Base-by-base conservation (phyloP, 2,888 invertebrate genomes). In the Oscheius sp. region DNA sequence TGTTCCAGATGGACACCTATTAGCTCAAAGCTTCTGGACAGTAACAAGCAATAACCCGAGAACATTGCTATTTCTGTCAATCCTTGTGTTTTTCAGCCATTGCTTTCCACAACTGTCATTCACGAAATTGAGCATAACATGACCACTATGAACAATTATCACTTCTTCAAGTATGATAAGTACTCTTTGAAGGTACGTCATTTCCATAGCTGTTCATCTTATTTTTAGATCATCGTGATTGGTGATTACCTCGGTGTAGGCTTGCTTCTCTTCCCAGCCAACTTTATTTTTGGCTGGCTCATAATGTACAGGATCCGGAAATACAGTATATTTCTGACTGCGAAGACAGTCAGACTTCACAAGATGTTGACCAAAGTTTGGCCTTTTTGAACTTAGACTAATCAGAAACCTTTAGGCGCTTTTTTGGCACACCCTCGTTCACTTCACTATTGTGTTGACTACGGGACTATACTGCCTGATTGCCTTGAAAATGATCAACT, bases 201-300 rank as follows among this genome's bases (percentile, higher is more conserved):
- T 42, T 42, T 42, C 42, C 7, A 42, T 7, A 42, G 7, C 42
- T 42, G 42, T 42, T 42, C 42, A 42, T 42, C 42, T 42, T 42
- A 42, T 42, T 42, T 42, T 0, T 42, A 42, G 42, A 42, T 42
- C 42, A 42, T 42, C 42, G 42, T 42, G 7, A 42, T 42, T 42
- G 42, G 42, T 42, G 42, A 42, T 42, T 42, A 42, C 7, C 42
- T 42, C 3, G 7, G 42, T 42, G 42, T 33, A 10, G 60, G 29
- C 3, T n/a, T 35, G 13, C 33, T 60, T 21, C 37, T 42, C 33
- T 60, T 60, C 60, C 35, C 35, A 10, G 29, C 60, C 35, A 60
- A 60, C 10, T 60, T 60, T 60, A 60, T 60, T 42, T 37, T 60
- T 35, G 60, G 33, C 9, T 60, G 33, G 29, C n/a, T 60, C 10